Evolutionary conservation across 2,888 invertebrate species (phyloP).

Genomic region (Perdita meconis): DNA sequence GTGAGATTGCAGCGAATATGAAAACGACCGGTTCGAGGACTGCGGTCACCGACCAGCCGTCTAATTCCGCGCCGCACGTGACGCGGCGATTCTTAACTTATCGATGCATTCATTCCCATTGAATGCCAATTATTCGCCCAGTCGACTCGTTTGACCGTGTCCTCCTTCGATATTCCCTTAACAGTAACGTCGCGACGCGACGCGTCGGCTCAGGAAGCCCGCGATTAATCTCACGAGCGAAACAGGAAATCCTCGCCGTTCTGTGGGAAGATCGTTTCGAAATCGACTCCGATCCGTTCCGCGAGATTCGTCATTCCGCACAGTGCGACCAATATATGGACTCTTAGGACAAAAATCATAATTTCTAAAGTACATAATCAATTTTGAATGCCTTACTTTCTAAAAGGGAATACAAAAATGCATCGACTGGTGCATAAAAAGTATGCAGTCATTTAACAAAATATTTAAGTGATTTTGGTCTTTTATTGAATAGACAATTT

Average conservation of each 20-base stretch:
- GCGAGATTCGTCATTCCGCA: too few relatives aligned
- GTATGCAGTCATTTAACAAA: too few relatives aligned
- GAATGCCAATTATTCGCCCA: not conserved
- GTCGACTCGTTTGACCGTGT: not conserved
- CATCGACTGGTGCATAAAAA: too few relatives aligned
- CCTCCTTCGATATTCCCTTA: not conserved
- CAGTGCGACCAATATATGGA: too few relatives aligned
- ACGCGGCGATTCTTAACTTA: not conserved
- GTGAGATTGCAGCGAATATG: not conserved
- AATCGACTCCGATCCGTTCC: not conserved
- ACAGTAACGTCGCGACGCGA: not conserved
- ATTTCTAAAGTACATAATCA: too few relatives aligned
- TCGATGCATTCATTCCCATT: not conserved
- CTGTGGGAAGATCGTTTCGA: constrained; percentile 33
- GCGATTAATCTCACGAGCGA: constrained; percentile 1
- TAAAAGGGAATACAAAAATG: too few relatives aligned
- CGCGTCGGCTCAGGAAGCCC: constrained; percentile 14
- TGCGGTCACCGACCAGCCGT: constrained; percentile 3
- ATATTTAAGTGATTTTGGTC: too few relatives aligned
- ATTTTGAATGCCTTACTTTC: too few relatives aligned
- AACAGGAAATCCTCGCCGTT: constrained; percentile 29
- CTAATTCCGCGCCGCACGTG: constrained; percentile 2
- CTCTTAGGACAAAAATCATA: too few relatives aligned
- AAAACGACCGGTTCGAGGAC: not conserved
- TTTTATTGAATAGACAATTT: too few relatives aligned